Evolutionary conservation across 2,113 vertebrate species (phyloP).

Genomic region (Sapayoa aenigma): DNA sequence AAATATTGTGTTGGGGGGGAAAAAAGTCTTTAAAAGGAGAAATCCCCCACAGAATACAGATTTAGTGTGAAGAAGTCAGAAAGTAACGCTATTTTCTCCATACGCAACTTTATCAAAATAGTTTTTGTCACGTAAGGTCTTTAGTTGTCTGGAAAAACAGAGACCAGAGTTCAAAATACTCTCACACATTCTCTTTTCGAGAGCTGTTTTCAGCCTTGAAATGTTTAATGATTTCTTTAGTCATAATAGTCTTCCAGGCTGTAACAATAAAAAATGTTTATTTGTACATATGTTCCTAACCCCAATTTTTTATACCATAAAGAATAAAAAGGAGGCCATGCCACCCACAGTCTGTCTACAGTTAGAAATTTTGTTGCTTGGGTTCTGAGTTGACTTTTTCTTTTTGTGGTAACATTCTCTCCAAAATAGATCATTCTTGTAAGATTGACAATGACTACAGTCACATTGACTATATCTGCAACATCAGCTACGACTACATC

Average conservation of each 20-base stretch:
- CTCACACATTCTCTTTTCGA: not conserved
- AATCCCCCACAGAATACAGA: not conserved
- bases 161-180: not conserved
- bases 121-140: not conserved
- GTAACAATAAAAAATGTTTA: not conserved
- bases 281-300: not conserved
- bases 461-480: not conserved
- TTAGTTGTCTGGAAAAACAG: not conserved
- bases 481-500: not conserved
- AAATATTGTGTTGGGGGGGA: not conserved
- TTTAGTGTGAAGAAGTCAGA: not conserved
- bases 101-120: not conserved
- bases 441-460: not conserved
- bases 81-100: not conserved
- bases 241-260: not conserved
- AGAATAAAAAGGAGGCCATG: not conserved
- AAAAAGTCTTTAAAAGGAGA: not conserved
- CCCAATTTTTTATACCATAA: not conserved
- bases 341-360: not conserved
- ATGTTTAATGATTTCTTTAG: not conserved
- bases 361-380: not conserved
- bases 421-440: not conserved
- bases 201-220: not conserved
- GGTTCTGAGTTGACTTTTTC: not conserved
- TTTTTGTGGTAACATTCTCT: not conserved